Percentiles rank a stretch among this genome's conserved stretches.
These are phyloP conservation scores for Scrobipalpa costella DNA, from an alignment of 2,888 invertebrate genomes.

Conservation along the genomic window DNA sequence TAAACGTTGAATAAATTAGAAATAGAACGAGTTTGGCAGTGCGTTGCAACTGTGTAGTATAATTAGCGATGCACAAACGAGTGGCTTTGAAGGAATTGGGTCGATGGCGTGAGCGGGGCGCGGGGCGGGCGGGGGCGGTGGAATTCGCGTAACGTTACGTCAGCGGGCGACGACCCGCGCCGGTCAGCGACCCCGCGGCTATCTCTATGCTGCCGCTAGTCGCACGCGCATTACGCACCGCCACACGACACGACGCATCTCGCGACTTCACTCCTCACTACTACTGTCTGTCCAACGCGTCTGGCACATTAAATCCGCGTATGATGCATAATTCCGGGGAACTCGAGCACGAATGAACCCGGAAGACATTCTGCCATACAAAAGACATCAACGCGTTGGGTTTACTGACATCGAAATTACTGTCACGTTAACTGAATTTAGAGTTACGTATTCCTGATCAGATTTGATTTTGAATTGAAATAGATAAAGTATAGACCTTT, in stretches of 20 bases:
- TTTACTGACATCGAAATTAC: not conserved
- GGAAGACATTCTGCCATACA: not conserved
- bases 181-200: conserved; percentile 77
- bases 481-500: too few relatives aligned
- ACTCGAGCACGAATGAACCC: too few relatives aligned
- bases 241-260: conserved; percentile 14
- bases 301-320: too few relatives aligned
- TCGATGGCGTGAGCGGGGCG: conserved; percentile 55
- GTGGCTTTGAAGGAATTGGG: conserved; percentile 79
- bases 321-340: too few relatives aligned
- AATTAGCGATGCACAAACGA: conserved; percentile 77
- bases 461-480: too few relatives aligned
- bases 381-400: conserved; percentile 24
- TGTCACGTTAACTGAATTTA: too few relatives aligned
- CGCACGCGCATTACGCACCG: conserved; percentile 65
- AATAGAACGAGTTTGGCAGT: conserved; percentile 68
- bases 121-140: conserved; percentile 51
- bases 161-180: conserved; percentile 77
- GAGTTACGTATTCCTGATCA: too few relatives aligned
- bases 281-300: too few relatives aligned
- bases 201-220: conserved; percentile 69
- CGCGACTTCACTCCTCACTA: not conserved
- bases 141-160: conserved; percentile 81
- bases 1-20: conserved; percentile 59
- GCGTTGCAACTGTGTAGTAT: conserved; percentile 62